Evolutionary conservation across 2,113 vertebrate genomes (phyloP).

Genomic region (human (Homo sapiens)): DNA sequence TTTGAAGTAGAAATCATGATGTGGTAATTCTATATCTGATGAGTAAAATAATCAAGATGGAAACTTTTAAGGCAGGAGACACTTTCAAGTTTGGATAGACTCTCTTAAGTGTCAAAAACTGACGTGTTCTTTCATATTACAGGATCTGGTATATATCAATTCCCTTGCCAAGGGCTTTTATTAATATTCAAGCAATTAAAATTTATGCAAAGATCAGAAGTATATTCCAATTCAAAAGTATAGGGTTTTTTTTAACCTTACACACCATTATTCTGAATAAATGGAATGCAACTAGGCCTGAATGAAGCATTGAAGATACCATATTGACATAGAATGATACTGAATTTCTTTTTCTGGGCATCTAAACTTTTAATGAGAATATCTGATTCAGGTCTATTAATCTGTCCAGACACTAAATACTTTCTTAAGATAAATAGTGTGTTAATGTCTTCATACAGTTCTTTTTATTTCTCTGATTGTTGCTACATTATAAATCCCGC

Average conservation of each 20-base stretch:
- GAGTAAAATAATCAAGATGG: background rate
- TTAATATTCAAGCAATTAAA: conserved; percentile 28
- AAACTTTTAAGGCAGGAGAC: background rate
- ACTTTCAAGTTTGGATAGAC: background rate
- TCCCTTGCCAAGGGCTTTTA: background rate
- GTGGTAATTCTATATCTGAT: background rate
- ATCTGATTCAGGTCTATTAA: background rate
- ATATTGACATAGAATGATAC: background rate
- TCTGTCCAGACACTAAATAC: background rate
- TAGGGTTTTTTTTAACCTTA: background rate
- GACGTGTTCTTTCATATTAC: background rate
- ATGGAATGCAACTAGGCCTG: background rate
- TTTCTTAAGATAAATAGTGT: conserved; percentile 6
- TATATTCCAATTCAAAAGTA: background rate
- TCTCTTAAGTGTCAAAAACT: background rate
- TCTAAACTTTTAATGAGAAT: background rate
- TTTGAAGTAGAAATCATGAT: background rate
- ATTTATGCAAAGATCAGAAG: background rate
- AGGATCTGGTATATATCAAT: background rate
- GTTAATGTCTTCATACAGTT: background rate
- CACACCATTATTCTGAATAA: background rate
- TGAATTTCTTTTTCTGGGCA: background rate
- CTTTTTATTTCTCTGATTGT: background rate
- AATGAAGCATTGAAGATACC: background rate
- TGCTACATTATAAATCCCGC: background rate